These are phyloP conservation scores for Oithona nana DNA, from an alignment of 2,888 invertebrate genomes.

Conservation along the genomic window DNA sequence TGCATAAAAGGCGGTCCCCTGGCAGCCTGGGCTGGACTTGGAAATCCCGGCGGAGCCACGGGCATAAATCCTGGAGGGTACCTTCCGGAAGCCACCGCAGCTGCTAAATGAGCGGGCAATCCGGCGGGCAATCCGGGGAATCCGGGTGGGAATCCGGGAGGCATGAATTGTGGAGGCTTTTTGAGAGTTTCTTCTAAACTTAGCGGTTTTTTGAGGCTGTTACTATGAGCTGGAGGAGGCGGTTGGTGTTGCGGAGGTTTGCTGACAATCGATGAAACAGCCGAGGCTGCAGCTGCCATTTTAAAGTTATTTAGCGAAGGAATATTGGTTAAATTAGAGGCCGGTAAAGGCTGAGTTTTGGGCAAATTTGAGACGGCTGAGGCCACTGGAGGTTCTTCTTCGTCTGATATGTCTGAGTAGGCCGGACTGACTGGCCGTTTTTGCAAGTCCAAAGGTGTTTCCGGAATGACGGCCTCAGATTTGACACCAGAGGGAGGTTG, in stretches of 20 bases:
- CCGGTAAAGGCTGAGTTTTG: neutral
- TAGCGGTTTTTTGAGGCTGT: neutral
- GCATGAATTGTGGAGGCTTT: neutral
- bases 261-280: neutral
- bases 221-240: neutral
- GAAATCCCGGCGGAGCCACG: neutral
- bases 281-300: too few relatives aligned
- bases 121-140: neutral
- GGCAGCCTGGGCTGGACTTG: neutral
- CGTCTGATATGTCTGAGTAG: constrained; percentile 6
- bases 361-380: too few relatives aligned
- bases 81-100: neutral
- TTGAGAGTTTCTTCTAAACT: neutral
- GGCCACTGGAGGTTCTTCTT: neutral
- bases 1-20: neutral
- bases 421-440: neutral
- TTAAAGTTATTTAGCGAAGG: neutral
- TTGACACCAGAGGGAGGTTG: neutral
- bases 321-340: neutral
- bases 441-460: neutral
- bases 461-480: neutral
- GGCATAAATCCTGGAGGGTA: neutral
- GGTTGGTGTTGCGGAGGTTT: neutral
- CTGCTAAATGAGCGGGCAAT: neutral
- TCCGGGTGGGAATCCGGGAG: neutral